phyloP scores from a whole-genome alignment of 92 coral and sea anemone species.

The Palythoa grandiflora region DNA sequence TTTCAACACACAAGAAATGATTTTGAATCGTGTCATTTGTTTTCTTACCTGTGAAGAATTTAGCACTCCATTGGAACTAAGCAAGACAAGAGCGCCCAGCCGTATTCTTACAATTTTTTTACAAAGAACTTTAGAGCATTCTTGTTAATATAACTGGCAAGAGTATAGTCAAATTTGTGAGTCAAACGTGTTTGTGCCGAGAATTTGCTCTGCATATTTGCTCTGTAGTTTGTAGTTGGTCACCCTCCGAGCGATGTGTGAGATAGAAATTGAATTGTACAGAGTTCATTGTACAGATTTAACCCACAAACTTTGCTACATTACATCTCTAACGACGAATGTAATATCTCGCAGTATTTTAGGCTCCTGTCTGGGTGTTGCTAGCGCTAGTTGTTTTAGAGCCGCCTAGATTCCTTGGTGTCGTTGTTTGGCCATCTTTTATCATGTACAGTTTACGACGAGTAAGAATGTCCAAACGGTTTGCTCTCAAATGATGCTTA shows the following conservation, averaged over 20 bases:
- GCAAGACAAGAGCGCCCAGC: neutral
- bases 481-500: constrained; percentile 17
- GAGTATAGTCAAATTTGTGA: neutral
- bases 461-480: constrained; percentile 7
- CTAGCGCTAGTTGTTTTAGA: neutral
- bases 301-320: neutral
- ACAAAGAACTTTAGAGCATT: neutral
- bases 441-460: constrained; percentile 31
- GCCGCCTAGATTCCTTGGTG: neutral
- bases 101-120: neutral
- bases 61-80: neutral
- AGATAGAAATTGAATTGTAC: constrained; percentile 45
- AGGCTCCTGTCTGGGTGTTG: neutral
- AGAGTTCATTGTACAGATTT: constrained; percentile 39
- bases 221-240: neutral
- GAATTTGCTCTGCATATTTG: neutral
- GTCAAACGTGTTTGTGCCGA: neutral
- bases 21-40: neutral
- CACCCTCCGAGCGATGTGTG: constrained; percentile 15
- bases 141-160: neutral
- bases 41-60: neutral
- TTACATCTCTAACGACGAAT: constrained; percentile 9
- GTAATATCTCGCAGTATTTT: constrained; percentile 21
- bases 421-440: constrained; percentile 4
- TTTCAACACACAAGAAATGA: constrained; percentile 2